phyloP scores from a whole-genome alignment of 2,888 invertebrate genomes.

The Drepanosiphum platanoidis region DNA sequence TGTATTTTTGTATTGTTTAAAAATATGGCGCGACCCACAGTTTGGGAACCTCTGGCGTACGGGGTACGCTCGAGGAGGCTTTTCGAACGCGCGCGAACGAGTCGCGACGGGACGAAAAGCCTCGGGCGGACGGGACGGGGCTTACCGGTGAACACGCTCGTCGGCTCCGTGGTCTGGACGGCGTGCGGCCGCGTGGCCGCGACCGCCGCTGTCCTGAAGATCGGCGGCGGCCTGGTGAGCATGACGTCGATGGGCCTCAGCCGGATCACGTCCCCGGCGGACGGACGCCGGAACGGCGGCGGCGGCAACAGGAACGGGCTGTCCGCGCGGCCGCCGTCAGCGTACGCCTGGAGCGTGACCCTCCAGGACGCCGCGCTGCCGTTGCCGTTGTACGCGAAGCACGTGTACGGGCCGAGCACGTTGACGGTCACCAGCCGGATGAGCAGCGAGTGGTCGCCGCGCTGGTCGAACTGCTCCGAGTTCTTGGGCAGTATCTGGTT shows the following conservation, averaged over 20 bases:
- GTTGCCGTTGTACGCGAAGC: conserved; percentile 87
- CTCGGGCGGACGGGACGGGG: neutral
- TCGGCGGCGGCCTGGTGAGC: conserved; percentile 21
- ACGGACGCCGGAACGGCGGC: conserved; percentile 66
- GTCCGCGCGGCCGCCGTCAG: conserved; percentile 71
- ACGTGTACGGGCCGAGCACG: conserved; percentile 86
- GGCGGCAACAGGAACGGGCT: conserved; percentile 74
- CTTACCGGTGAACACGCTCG: conserved; percentile 51
- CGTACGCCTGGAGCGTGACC: conserved; percentile 77
- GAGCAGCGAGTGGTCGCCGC: conserved; percentile 78
- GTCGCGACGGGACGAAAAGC: too few relatives aligned
- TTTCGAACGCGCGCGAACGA: too few relatives aligned
- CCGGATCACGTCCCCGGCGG: conserved; percentile 66
- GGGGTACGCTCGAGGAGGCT: too few relatives aligned
- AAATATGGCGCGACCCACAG: too few relatives aligned
- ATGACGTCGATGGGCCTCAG: conserved; percentile 24
- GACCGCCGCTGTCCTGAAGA: conserved; percentile 67
- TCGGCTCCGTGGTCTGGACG: conserved; percentile 3
- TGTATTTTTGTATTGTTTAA: too few relatives aligned
- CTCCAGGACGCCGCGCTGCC: conserved; percentile 82
- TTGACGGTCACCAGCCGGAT: conserved; percentile 77
- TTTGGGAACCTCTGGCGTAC: too few relatives aligned
- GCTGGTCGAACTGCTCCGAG: conserved; percentile 76
- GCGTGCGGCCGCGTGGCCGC: conserved; percentile 64
- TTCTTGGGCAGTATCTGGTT: conserved; percentile 77